Base-by-base conservation (phyloP, 1,140 invertebrate species). In the Saccostrea echinata region DNA sequence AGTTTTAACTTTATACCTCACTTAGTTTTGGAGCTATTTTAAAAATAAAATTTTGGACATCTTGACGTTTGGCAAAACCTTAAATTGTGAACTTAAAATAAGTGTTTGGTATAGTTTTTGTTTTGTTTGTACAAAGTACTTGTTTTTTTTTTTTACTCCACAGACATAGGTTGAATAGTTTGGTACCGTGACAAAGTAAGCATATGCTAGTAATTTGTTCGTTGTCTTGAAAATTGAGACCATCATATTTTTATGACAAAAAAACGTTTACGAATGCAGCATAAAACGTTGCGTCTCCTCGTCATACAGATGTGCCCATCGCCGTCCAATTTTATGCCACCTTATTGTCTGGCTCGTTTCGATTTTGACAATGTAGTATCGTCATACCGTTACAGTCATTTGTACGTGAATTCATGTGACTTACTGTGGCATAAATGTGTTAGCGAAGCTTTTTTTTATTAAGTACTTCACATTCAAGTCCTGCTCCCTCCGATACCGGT, bases 191-290 rank as follows among this genome's bases (percentile, higher is more conserved):
- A 61, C 24, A 76, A 76, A 27, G 12, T 76, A 16, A 24, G 16
- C 68, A 76, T 33, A 18, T 76, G 68, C 9, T 76, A 35, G 30
- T 76, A 30, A 30, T 76, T 76, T 30, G 68, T 27, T 33, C 16
- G 68, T 30, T 76, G 68, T 76, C 68, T 76, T 30, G 30, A 76
- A 33, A 76, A 30, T 76, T 76, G 8, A 76, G 13, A 9, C 68
- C 27, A 76, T 27, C 27, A 9, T 30, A 16, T 16, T 76, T 76
- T 76, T 30, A 76, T 33, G 68, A 30, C 27, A 76, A 27, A 33
- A n/a, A 64, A 76, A 33, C 68, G 68, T 76, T 30, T 33, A 33
- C 27, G n/a, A 76, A 76, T 76, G 24, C 68, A 18, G 27, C 68
- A 76, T 76, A 76, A 76, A 76, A 16, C 68, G 68, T 35, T 27